These are phyloP conservation scores for Drosophila meridiana DNA, from an alignment of 2,888 invertebrate genomes.

Conservation along the genomic window DNA sequence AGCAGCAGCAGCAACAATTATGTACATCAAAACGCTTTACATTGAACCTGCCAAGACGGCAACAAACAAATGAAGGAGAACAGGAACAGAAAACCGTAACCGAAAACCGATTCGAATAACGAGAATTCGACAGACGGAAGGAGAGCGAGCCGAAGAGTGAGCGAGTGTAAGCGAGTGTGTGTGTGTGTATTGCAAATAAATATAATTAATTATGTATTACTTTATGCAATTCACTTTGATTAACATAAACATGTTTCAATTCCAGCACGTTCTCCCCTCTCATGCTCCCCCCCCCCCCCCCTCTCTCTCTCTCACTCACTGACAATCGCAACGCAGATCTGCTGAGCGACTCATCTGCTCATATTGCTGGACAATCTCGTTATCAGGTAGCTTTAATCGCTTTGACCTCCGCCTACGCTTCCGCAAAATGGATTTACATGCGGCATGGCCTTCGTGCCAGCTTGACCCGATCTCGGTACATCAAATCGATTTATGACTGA, in stretches of 20 bases:
- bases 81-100: constrained; percentile 60
- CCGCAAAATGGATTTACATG: constrained; percentile 34
- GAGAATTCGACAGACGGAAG: constrained; percentile 14
- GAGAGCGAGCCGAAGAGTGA: constrained; percentile 1
- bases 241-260: constrained; percentile 26
- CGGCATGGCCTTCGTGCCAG: constrained; percentile 15
- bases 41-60: constrained; percentile 64
- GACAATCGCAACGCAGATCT: neutral
- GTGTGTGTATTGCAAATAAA: constrained; percentile 5
- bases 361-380: neutral
- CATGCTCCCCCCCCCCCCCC: neutral
- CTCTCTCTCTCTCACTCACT: neutral
- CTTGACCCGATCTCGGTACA: neutral
- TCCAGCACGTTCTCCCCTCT: constrained; percentile 20
- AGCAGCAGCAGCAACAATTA: constrained; percentile 40
- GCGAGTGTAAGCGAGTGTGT: neutral
- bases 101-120: constrained; percentile 38
- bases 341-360: constrained; percentile 6
- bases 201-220: constrained; percentile 37
- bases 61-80: constrained; percentile 66
- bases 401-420: constrained; percentile 57
- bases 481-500: constrained; percentile 15
- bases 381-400: constrained; percentile 15
- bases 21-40: constrained; percentile 48
- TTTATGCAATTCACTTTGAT: constrained; percentile 36